Evolutionary conservation across 2,113 vertebrate species (phyloP).

Genomic region (Bucco capensis): DNA sequence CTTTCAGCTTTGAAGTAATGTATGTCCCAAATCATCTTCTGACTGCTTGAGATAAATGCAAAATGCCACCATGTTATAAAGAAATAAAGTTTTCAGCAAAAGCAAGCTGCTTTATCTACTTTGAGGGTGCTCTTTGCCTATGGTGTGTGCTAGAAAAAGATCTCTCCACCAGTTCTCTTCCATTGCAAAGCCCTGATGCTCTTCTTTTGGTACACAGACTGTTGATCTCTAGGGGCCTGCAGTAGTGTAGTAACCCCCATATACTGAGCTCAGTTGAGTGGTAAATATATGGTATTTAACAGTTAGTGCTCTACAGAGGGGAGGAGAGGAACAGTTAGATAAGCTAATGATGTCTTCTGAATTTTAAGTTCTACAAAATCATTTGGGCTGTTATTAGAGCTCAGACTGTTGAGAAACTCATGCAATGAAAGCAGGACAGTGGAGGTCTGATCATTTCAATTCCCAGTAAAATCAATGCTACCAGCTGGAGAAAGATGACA

Average conservation of each 20-base stretch:
- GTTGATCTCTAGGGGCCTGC: not conserved
- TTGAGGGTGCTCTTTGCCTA: not conserved
- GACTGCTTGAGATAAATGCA: not conserved
- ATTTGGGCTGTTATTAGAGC: not conserved
- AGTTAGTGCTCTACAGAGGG: not conserved
- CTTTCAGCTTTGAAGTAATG: not conserved
- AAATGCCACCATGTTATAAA: not conserved
- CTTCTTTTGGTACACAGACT: not conserved
- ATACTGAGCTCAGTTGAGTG: not conserved
- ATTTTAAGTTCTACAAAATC: not conserved
- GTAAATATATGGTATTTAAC: not conserved
- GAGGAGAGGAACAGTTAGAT: not conserved
- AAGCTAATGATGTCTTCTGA: not conserved
- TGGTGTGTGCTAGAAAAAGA: not conserved
- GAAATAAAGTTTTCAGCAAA: not conserved
- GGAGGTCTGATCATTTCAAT: not conserved
- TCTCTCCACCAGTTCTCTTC: not conserved
- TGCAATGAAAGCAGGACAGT: not conserved
- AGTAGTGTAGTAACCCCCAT: no score
- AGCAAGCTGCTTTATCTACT: not conserved
- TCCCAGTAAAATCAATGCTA: not conserved
- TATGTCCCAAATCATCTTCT: not conserved
- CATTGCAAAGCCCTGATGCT: not conserved
- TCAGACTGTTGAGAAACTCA: not conserved
- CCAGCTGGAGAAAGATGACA: not conserved